A percentile compares a stretch with the other conserved stretches of the same genome.
These are phyloP conservation scores for Carabus problematicus DNA, from an alignment of 2,888 invertebrate species.

Conservation along the genomic window DNA sequence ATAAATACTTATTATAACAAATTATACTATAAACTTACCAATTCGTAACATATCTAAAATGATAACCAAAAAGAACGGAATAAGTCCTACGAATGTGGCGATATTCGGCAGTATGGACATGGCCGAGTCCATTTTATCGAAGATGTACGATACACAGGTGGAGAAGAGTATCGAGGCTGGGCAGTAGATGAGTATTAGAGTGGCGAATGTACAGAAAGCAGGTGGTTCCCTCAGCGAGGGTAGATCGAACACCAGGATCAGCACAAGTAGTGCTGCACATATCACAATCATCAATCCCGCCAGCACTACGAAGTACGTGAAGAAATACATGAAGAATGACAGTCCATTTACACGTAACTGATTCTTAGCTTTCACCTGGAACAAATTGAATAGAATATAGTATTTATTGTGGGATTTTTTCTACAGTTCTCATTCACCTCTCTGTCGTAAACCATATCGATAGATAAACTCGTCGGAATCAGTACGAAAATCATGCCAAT, in stretches of 20 bases:
- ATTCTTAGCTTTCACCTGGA: constrained; percentile 81
- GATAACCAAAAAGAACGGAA: constrained; percentile 77
- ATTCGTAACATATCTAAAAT: constrained; percentile 75
- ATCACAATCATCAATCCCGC: constrained; percentile 73
- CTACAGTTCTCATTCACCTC: constrained; percentile 66
- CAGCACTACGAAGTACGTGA: constrained; percentile 77
- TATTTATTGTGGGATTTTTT: neutral
- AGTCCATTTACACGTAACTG: constrained; percentile 83
- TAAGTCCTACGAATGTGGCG: constrained; percentile 75
- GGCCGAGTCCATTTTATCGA: constrained; percentile 83
- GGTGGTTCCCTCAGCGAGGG: constrained; percentile 74
- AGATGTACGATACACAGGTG: constrained; percentile 79
- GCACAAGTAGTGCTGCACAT: constrained; percentile 67
- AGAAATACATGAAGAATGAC: constrained; percentile 76
- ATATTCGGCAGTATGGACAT: constrained; percentile 81
- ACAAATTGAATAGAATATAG: constrained; percentile 43
- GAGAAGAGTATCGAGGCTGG: constrained; percentile 79
- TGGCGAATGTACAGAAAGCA: constrained; percentile 72
- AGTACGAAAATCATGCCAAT: constrained; percentile 83
- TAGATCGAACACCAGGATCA: constrained; percentile 74
- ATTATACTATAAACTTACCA: constrained; percentile 60
- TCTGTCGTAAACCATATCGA: constrained; percentile 83
- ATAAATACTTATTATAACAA: constrained; percentile 5
- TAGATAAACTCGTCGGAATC: constrained; percentile 78
- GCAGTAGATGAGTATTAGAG: constrained; percentile 73